phyloP scores from a whole-genome alignment of 2,888 invertebrate species.

The Meganola albula region DNA sequence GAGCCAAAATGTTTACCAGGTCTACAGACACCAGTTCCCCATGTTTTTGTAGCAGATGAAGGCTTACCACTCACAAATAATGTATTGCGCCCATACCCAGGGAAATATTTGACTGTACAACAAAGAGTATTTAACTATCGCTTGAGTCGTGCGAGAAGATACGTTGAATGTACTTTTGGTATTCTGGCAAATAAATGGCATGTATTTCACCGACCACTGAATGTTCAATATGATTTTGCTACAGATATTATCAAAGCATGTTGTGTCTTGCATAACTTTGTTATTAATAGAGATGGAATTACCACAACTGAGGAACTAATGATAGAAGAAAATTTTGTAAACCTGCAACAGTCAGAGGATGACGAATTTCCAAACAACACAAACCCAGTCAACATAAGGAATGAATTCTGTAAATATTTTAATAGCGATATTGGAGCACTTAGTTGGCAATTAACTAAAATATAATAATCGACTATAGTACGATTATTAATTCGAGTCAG shows the following conservation, averaged over 20 bases:
- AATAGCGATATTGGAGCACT: constrained; percentile 9
- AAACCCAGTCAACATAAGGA: constrained; percentile 9
- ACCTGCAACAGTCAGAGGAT: constrained; percentile 5
- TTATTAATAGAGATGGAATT: constrained; percentile 6
- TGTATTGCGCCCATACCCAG: not conserved
- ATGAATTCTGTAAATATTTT: constrained; percentile 11
- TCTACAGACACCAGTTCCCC: constrained; percentile 7
- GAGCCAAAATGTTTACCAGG: constrained; percentile 9
- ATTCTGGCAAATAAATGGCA: constrained; percentile 3
- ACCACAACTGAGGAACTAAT: constrained; percentile 7
- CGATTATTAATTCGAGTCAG: too few relatives aligned
- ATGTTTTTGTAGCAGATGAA: too few relatives aligned
- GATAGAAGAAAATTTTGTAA: constrained; percentile 5
- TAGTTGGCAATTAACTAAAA: constrained; percentile 12
- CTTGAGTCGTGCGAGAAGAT: constrained; percentile 1
- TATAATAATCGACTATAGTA: too few relatives aligned
- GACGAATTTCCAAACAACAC: constrained; percentile 7
- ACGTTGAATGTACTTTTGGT: constrained; percentile 1
- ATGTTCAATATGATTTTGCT: constrained; percentile 3
- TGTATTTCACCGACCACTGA: constrained; percentile 2
- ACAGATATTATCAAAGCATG: constrained; percentile 5
- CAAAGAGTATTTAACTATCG: not conserved
- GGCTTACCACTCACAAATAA: constrained; percentile 11
- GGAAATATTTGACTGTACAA: not conserved
- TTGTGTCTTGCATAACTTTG: not conserved